Base-by-base conservation (phyloP, 1,140 invertebrate species). In the Myzus persicae region DNA sequence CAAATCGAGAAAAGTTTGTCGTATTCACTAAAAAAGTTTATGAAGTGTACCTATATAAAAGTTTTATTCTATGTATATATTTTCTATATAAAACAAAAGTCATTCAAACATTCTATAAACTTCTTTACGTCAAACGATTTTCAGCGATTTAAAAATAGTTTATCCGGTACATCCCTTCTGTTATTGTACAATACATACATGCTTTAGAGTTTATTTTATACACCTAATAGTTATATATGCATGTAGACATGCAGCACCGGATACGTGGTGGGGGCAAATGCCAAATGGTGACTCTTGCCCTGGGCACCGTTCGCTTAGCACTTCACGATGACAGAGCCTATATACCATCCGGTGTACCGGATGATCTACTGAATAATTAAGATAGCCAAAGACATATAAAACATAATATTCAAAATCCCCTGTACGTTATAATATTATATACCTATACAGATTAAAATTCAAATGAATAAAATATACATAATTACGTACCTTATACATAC, bases 381-480 rank as follows among this genome's bases (percentile, higher is more conserved):
- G 59, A 67, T 67, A 67, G 59, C 59, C 59, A n/a, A 67, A 67
- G 59, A 67, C 59, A 14, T 67, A 67, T 67, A n/a, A 67, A n/a
- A 67, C 59, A 67, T 14, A 67, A 67, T 22, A 22, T 67, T n/a
- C 59, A 14, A 67, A 67, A 67, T 67, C 31, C 59, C 59, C 59
- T 67, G 24, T 22, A 14, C 31, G 3, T n/a, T n/a, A 59, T 31
- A 31, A 31, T 67, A n/a, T 67, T n/a, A 4, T 67, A n/a, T 67
- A 67, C 26, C 9, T 14, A 14, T 14, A 67, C 59, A 67, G 59
- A 67, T 67, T n/a, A 67, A 31, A 67, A 67, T n/a, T 67, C 59
- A 67, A 67, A 67, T 67, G 59, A 67, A 67, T 67, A 67, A 67
- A 67, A 67, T 67, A 67, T 67, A 67, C 59, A 67, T 67, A 67